Evolutionary conservation across 2,797 vertebrate genomes (phyloP).

Genomic region (Pitangus sulphuratus): DNA sequence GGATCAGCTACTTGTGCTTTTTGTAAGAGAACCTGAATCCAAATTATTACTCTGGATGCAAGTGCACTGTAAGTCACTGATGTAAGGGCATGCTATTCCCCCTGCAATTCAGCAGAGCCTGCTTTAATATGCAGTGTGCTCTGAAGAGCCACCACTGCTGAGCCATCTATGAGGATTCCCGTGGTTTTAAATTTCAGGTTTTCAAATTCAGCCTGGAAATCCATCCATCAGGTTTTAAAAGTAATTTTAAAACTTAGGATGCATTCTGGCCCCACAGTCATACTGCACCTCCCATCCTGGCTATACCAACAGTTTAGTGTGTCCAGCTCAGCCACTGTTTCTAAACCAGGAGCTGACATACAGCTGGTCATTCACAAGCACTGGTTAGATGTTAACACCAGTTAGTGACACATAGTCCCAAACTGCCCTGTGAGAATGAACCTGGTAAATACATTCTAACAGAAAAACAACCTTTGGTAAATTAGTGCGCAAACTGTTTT

Average conservation of each 20-base stretch:
- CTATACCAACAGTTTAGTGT: neutral
- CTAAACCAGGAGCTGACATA: neutral
- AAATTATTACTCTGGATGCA: neutral
- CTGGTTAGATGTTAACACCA: neutral
- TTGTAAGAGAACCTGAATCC: neutral
- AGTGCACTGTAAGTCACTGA: neutral
- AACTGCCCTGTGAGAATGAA: neutral
- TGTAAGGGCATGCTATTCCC: neutral
- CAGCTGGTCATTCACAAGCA: neutral
- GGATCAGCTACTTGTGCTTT: slow-evolving; percentile 6
- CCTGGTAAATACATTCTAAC: neutral
- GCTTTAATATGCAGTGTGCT: neutral
- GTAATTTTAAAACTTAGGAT: neutral
- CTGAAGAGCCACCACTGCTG: neutral
- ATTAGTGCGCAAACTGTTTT: neutral
- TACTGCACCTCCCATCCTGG: neutral
- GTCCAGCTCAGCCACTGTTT: neutral
- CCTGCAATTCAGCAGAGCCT: neutral
- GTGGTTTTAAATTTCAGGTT: slow-evolving; percentile 8
- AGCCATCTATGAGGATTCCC: neutral
- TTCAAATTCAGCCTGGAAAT: slow-evolving; percentile 20
- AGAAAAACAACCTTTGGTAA: neutral
- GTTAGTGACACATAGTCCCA: neutral
- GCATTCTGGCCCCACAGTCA: neutral
- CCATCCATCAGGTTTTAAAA: neutral